Base-by-base conservation (phyloP, 2,888 invertebrate species). In the Corbicula japonica region DNA sequence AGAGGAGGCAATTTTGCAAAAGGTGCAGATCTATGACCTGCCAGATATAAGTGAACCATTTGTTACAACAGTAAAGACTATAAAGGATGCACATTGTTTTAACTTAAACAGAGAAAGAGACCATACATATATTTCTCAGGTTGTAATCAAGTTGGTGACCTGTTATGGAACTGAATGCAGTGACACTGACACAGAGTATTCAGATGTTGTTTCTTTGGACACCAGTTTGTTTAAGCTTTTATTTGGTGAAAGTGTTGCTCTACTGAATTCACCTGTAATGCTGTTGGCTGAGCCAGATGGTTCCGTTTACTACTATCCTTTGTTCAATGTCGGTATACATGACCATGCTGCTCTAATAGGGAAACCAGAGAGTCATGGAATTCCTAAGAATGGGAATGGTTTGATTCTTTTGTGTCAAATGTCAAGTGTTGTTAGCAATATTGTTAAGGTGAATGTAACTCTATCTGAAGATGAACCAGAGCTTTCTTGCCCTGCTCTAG, bases 251-350 rank as follows among this genome's bases (percentile, higher is more conserved):
- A 62, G 69, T 30, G 8, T 35, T 12, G 61, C 46, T 26, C 63
- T 83, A 21, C 35, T 80, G 2, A 76, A 63, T 44, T 77, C 76
- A 10, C 72, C 76, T 18, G 62, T 83, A 1, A 15, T 83, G 15
- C 26, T 85, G 34, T 34, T 83, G 18, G 63, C 71, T 78, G 80
- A 71, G 41, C 52, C 66, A 52, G 78, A 65, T 41, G 80, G 80
- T 10, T 70, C 76, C 26, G 71, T 78, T 15, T 80, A 68, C 46
- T 63, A n/a, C n/a, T n/a, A n/a, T n/a, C n/a, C n/a, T n/a, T n/a
- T n/a, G n/a, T n/a, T n/a, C n/a, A n/a, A n/a, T n/a, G n/a, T n/a
- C n/a, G n/a, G n/a, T n/a, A n/a, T 38, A 18, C 18, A 44, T 61
- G 15, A 18, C 44, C 1, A 26, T 34, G 3, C 28, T 26, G 52